Base-by-base conservation (phyloP, 2,888 invertebrate genomes). In the Rhaphigaster nebulosa region DNA sequence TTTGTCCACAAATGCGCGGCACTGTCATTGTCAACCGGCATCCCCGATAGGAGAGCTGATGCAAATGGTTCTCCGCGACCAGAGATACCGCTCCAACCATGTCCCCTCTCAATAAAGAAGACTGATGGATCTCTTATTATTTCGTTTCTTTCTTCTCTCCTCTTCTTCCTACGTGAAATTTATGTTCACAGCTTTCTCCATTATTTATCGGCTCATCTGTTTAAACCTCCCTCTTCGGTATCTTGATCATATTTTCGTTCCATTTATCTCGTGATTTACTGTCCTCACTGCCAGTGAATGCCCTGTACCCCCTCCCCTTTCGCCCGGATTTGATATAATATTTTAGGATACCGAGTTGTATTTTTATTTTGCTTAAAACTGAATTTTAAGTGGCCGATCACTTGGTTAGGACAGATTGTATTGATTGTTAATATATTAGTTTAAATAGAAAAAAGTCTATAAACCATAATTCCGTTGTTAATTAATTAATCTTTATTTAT, bases 201-300 rank as follows among this genome's bases (percentile, higher is more conserved):
- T 84, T 84, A 84, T 84, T 84, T 84, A 84, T 84, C 45, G 45
- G 45, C 45, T 84, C 84, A 45, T 84, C 84, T 84, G 45, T 84
- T 84, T 84, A 45, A 13, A 84, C 84, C 84, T 26, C 84, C 45
- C 45, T 45, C 45, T 84, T 84, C n/a, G 84, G 84, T 84, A 41
- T 50, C 84, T 84, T 45, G n/a, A 45, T 84, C 84, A 84, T 84
- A 84, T 84, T 84, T 84, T 84, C 84, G 20, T 50, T 0, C 45
- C 84, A 50, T 84, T 76, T 84, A n/a, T 50, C 45, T 76, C 10
- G 70, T 76, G 70, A 76, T 76, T 76, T 76, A 76, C 70, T 38
- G 70, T 38, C 20, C 34, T 20, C 70, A 8, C 20, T 76, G 70
- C 8, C 20, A 20, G 4, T 38, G 70, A 76, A 70, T 34, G 70